phyloP scores from a whole-genome alignment of 2,113 vertebrate species.

The Neotoma lepida region DNA sequence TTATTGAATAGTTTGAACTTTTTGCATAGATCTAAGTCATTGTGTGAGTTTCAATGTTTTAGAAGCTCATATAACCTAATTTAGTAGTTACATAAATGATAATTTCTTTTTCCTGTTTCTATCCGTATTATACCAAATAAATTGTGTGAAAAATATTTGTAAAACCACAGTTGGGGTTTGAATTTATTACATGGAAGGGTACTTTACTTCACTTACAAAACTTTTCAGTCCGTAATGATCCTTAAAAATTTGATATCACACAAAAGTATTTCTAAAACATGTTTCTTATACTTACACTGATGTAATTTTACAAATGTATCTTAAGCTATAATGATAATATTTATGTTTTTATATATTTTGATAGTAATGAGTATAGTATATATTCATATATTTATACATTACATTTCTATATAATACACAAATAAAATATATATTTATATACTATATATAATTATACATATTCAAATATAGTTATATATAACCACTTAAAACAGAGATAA shows the following conservation, averaged over 20 bases:
- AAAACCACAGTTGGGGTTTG: constrained; percentile 1
- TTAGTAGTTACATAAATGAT: constrained; percentile 45
- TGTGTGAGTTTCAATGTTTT: constrained; percentile 43
- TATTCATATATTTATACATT: background rate
- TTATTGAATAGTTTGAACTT: constrained; percentile 56
- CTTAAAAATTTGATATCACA: constrained; percentile 1
- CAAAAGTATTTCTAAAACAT: constrained; percentile 21
- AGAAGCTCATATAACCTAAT: constrained; percentile 44
- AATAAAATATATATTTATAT: background rate
- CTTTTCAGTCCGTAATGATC: constrained; percentile 25
- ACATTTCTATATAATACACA: background rate
- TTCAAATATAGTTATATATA: background rate
- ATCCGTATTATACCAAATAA: constrained; percentile 27
- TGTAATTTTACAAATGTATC: background rate
- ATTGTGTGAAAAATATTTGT: constrained; percentile 52
- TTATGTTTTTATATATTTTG: background rate
- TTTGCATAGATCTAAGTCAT: constrained; percentile 49
- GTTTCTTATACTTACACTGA: background rate
- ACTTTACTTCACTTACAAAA: constrained; percentile 24
- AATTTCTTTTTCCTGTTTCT: constrained; percentile 52
- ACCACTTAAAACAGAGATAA: background rate
- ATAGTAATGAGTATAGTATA: background rate
- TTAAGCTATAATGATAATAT: background rate
- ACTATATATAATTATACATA: background rate
- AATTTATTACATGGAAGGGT: background rate